Evolutionary conservation across 2,888 invertebrate species (phyloP), one percentile per base, ranked within the genome.

Genomic region (Urechis unicinctus): DNA sequence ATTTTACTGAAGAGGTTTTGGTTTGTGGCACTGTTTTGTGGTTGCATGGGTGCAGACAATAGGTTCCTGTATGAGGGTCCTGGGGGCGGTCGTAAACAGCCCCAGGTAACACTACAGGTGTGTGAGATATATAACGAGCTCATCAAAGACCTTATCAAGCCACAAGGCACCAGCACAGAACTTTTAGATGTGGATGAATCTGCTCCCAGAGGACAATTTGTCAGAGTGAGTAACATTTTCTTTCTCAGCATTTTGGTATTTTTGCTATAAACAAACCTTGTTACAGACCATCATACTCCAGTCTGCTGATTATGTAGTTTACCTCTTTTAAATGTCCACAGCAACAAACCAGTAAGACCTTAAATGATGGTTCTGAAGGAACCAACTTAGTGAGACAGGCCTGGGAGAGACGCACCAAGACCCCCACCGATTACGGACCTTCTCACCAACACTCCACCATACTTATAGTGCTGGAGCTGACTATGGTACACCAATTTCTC

Each of bases 51-150:
- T 45, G 5, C 52, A 60, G 57, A 57, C 55, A 53, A 51, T 1
- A 21, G 36, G 24, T 48, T 48, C 25, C 2, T 31, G 17, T 53
- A 49, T 51, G 58, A 46, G 6, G 24, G 36, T 17, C n/a, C 4
- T 2, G 3, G 24, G 1, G 24, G 26, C 5, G 25, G 29, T 4
- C 26, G 41, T 4, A 17, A 30, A 5, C 22, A 31, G 13, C 55
- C 60, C 26, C 36, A 29, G 24, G 50, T 75, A n/a, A n/a, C n/a
- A n/a, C n/a, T n/a, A 46, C 67, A 72, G 61, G 70, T 74, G 70
- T 65, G 64, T 60, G 74, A 75, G 56, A 62, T 75, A 3, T 72
- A 72, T 52, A 71, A 74, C 61, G 75, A 75, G 52, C 60, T 69
- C 13, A 60, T 73, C n/a, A 68, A 68, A 56, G 74, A 75, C 55